Evolutionary conservation across 2,113 vertebrate genomes (phyloP), one percentile per base, ranked within the genome.

Genomic region (Ceyx margarethae): DNA sequence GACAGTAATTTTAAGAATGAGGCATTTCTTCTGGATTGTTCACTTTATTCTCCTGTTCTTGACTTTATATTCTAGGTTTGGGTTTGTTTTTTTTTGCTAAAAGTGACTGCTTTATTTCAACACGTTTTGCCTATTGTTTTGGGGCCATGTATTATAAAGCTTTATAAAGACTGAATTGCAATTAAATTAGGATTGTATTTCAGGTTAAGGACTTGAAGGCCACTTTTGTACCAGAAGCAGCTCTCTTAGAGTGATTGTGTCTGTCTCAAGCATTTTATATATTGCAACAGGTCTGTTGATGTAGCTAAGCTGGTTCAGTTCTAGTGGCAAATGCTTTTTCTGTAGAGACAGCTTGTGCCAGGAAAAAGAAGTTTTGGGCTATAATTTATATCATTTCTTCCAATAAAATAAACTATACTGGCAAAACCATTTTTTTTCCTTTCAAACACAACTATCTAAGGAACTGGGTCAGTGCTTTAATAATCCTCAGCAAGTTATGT

Each of bases 401-500:
- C 1, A 9, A 79, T 53, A 87, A 94, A 95, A 93, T 82, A 92
- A 87, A 72, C 58, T 77, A 62, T 85, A 76, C 54, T 67, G 43
- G 67, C 50, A 81, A 90, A 94, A 71, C 4, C 4, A 19, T 35
- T 81, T 89, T 78, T 91, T 83, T 18, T 81, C 37, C 53, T 92
- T 91, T 91, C 89, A 94, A 89, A 89, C 58, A 91, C 26, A 87
- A 42, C 66, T 58, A 46, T 69, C 69, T 66, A 58, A 85, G 91
- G 85, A 60, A 76, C 62, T 76, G 64, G 26, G 25, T 87, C 58
- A 61, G 42, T 81, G 71, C 75, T 87, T 92, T 93, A 91, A 92
- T 89, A 96, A 92, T 81, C 69, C 60, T 76, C 84, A 79, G 71
- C 28, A 69, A 92, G 71, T 75, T 87, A 93, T 57, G 81, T 71